Percentiles rank a stretch among this genome's conserved stretches.
These are phyloP conservation scores for Tetropium fuscum DNA, from an alignment of 2,888 invertebrate genomes.

Conservation along the genomic window DNA sequence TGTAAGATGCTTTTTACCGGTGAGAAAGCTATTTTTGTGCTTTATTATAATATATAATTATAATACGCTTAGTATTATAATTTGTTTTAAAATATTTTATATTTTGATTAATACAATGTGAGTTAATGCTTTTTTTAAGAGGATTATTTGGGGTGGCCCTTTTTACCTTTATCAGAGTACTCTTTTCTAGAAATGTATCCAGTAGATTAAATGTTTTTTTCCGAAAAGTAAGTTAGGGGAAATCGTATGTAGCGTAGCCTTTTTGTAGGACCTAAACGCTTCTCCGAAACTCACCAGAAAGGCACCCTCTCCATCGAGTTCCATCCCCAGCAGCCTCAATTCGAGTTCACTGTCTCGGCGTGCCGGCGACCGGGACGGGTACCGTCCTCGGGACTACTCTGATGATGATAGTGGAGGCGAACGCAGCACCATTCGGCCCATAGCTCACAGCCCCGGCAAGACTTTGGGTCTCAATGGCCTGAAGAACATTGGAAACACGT, in stretches of 20 bases:
- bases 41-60: too few species aligned
- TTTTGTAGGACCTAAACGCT: slow-evolving; percentile 45
- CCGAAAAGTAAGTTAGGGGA: too few species aligned
- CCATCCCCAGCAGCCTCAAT: slow-evolving; percentile 68
- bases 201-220: too few species aligned
- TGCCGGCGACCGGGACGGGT: slow-evolving; percentile 60
- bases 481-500: slow-evolving; percentile 93
- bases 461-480: slow-evolving; percentile 83
- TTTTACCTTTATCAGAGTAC: too few species aligned
- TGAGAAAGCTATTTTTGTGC: too few species aligned
- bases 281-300: slow-evolving; percentile 54
- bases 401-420: slow-evolving; percentile 54
- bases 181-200: not conserved
- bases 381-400: slow-evolving; percentile 42
- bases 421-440: slow-evolving; percentile 22
- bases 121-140: too few species aligned
- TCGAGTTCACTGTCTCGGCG: slow-evolving; percentile 64
- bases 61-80: too few species aligned
- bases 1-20: too few species aligned
- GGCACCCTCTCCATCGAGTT: slow-evolving; percentile 66
- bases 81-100: too few species aligned
- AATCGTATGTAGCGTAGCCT: not conserved
- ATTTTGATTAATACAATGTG: too few species aligned
- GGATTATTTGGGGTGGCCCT: too few species aligned
- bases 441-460: slow-evolving; percentile 35